These are phyloP conservation scores for Umimayanthus kanabou DNA, from an alignment of 92 coral and sea anemone genomes.

Conservation along the genomic window DNA sequence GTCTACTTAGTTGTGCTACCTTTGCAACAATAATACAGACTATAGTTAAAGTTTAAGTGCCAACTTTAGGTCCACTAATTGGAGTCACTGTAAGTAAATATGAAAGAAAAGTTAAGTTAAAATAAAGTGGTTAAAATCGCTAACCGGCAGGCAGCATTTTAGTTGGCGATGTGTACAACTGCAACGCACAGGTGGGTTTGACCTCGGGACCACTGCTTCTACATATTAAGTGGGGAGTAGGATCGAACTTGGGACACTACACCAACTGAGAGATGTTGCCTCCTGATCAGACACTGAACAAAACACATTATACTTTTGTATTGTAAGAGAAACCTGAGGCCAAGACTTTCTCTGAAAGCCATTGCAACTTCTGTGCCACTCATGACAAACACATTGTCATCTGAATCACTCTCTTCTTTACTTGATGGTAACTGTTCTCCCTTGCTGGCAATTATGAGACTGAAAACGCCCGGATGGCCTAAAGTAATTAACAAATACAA, in stretches of 20 bases:
- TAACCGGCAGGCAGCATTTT: no score
- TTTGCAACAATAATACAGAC: no score
- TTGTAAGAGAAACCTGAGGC: constrained; percentile 14
- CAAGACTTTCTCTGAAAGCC: constrained; percentile 12
- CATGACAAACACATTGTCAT: constrained; percentile 39
- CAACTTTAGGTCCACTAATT: no score
- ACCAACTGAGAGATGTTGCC: not conserved
- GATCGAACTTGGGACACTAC: not conserved
- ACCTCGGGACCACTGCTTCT: no score
- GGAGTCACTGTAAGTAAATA: no score
- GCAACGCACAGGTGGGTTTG: no score
- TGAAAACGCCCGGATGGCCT: constrained; percentile 43
- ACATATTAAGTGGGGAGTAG: no score
- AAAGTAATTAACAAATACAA: not conserved
- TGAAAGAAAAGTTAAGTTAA: no score
- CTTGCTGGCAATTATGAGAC: constrained; percentile 33
- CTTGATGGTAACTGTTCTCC: constrained; percentile 4
- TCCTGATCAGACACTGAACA: not conserved
- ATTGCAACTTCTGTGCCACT: constrained; percentile 25
- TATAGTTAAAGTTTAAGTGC: no score
- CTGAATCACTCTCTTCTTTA: not conserved
- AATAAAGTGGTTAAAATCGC: not conserved
- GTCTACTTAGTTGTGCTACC: no score
- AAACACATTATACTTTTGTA: not conserved
- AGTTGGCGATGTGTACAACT: no score